Conservation (phyloP, 1,140 invertebrate genomes). For the Scaptomyza hsui region DNA sequence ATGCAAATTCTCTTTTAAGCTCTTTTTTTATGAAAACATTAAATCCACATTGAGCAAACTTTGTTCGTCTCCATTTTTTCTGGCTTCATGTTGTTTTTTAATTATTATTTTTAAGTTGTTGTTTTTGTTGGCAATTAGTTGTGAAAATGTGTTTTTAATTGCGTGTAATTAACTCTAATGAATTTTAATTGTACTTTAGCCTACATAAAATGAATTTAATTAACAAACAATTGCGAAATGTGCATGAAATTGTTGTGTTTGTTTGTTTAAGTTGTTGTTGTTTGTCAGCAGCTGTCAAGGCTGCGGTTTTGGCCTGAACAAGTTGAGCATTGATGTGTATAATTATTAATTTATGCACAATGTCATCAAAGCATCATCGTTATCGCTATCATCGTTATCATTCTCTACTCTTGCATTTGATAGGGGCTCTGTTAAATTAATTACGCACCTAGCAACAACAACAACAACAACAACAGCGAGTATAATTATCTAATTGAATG, state of each 20-base stretch:
- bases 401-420: background rate
- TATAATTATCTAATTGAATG: conserved; percentile 36
- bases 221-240: conserved; percentile 50
- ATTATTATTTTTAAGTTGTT: conserved; percentile 30
- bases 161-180: conserved; percentile 71
- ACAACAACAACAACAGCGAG: conserved; percentile 6
- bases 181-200: conserved; percentile 67
- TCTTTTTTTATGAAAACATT: conserved; percentile 37
- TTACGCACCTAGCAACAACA: conserved; percentile 18
- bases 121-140: conserved; percentile 52
- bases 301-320: too few relatives aligned
- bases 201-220: conserved; percentile 58
- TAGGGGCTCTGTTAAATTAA: conserved; percentile 15
- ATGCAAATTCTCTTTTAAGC: conserved; percentile 24
- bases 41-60: conserved; percentile 44
- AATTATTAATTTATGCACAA: conserved; percentile 48
- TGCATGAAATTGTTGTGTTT: conserved; percentile 36
- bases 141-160: conserved; percentile 74
- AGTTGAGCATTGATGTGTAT: conserved; percentile 22
- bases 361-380: background rate
- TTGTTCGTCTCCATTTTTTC: conserved; percentile 1
- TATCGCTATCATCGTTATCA: too few relatives aligned
- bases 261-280: conserved; percentile 22
- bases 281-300: conserved; percentile 58
- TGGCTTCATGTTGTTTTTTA: conserved; percentile 19